Evolutionary conservation across 2,888 invertebrate species (phyloP).

Genomic region (Eilema sororculum): DNA sequence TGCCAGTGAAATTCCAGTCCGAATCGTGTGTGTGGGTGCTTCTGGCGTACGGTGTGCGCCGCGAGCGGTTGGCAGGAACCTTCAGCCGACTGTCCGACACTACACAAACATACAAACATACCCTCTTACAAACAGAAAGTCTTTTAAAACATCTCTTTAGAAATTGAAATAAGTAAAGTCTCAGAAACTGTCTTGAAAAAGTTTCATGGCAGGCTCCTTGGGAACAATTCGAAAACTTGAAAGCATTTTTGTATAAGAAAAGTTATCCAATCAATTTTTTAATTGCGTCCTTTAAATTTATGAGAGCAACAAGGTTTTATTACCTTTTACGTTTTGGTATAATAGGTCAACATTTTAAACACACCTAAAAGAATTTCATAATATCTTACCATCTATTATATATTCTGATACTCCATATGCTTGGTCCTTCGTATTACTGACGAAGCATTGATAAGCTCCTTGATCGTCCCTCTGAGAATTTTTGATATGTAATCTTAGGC

Average conservation of each 20-base stretch:
- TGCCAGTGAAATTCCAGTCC: slow-evolving; percentile 84
- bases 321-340: slow-evolving; percentile 11
- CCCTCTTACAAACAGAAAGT: slow-evolving; percentile 19
- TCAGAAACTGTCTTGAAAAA: slow-evolving; percentile 28
- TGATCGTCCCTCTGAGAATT: slow-evolving; percentile 93
- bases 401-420: slow-evolving; percentile 94
- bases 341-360: background rate
- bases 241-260: slow-evolving; percentile 51
- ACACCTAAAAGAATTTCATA: background rate
- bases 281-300: slow-evolving; percentile 51
- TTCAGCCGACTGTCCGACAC: slow-evolving; percentile 66
- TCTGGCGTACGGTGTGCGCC: slow-evolving; percentile 77
- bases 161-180: slow-evolving; percentile 23
- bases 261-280: slow-evolving; percentile 63
- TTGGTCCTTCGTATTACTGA: slow-evolving; percentile 94
- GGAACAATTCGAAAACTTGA: slow-evolving; percentile 51
- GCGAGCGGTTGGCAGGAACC: slow-evolving; percentile 72
- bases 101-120: slow-evolving; percentile 58
- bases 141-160: slow-evolving; percentile 23
- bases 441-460: slow-evolving; percentile 97
- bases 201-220: slow-evolving; percentile 36
- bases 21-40: slow-evolving; percentile 77
- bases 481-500: slow-evolving; percentile 87
- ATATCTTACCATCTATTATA: slow-evolving; percentile 90
- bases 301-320: slow-evolving; percentile 8